These are phyloP conservation scores for Drosophila triauraria DNA, from an alignment of 1,140 invertebrate species.

Conservation along the genomic window DNA sequence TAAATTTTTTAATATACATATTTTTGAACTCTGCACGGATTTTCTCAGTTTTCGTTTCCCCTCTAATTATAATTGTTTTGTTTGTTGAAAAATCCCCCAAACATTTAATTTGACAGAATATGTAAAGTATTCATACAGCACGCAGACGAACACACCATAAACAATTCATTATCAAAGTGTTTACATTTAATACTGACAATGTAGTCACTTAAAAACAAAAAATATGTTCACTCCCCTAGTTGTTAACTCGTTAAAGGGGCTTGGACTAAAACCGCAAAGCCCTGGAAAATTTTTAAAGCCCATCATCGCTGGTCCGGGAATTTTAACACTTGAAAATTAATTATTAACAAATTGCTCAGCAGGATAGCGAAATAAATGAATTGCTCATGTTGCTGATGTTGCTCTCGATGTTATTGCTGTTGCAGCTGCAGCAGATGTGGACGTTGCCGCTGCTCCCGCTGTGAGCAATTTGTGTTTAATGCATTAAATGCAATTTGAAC, in stretches of 20 bases:
- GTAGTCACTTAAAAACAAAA: constrained; percentile 5
- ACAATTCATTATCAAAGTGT: constrained; percentile 19
- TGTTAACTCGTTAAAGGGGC: not conserved
- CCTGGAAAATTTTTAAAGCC: not conserved
- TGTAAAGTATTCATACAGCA: constrained; percentile 22
- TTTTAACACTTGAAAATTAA: constrained; percentile 41
- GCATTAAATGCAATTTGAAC: constrained; percentile 74
- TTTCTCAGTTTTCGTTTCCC: not conserved
- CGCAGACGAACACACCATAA: not conserved
- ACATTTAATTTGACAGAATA: constrained; percentile 5
- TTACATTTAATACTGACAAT: not conserved
- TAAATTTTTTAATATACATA: not conserved
- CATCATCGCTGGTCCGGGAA: constrained; percentile 5
- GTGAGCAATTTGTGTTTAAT: constrained; percentile 55
- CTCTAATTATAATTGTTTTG: not conserved
- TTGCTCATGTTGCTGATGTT: constrained; percentile 35
- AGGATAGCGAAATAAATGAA: constrained; percentile 43
- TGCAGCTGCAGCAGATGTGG: constrained; percentile 29
- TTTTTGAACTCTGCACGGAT: not conserved
- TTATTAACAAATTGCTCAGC: constrained; percentile 57
- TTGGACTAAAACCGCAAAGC: not conserved
- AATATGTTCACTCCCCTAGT: not conserved
- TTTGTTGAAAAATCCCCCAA: not conserved
- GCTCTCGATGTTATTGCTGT: constrained; percentile 18
- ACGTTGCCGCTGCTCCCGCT: constrained; percentile 7